Percentiles rank a stretch among this genome's conserved stretches.
Evolutionary conservation across 2,888 invertebrate genomes (phyloP).

Genomic region (Mesochorus sp.): DNA sequence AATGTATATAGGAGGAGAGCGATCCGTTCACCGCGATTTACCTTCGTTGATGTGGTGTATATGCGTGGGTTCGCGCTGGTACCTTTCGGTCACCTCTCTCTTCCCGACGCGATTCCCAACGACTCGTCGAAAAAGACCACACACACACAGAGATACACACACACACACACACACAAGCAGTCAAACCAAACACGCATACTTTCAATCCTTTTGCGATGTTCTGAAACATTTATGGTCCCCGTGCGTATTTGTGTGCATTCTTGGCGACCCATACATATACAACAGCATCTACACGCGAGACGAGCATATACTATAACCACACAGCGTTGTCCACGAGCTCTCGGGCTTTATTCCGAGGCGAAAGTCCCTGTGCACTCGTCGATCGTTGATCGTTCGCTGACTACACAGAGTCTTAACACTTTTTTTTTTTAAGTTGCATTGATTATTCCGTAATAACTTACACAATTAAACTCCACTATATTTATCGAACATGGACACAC

Average conservation of each 20-base stretch:
- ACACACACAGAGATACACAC: background rate
- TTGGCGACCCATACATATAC: background rate
- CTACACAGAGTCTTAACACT: background rate
- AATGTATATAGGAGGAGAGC: background rate
- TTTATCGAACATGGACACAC: background rate
- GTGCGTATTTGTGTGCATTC: background rate
- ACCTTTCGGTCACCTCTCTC: background rate
- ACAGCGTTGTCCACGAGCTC: slow-evolving; percentile 29
- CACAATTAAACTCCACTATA: background rate
- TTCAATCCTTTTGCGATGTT: background rate
- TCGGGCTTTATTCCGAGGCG: slow-evolving; percentile 14
- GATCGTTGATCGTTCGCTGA: slow-evolving; percentile 50
- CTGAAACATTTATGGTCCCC: background rate
- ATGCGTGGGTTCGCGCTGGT: background rate
- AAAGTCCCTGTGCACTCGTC: slow-evolving; percentile 45
- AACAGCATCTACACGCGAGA: slow-evolving; percentile 6
- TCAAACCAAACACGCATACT: background rate
- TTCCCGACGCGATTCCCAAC: background rate
- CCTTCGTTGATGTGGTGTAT: slow-evolving; percentile 15
- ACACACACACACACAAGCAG: background rate
- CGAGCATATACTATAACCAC: background rate
- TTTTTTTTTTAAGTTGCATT: background rate
- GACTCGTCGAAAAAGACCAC: background rate
- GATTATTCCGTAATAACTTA: background rate
- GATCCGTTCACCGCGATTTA: slow-evolving; percentile 14